Conservation (phyloP, 2,888 invertebrate genomes). For the Ceriagrion tenellum region DNA sequence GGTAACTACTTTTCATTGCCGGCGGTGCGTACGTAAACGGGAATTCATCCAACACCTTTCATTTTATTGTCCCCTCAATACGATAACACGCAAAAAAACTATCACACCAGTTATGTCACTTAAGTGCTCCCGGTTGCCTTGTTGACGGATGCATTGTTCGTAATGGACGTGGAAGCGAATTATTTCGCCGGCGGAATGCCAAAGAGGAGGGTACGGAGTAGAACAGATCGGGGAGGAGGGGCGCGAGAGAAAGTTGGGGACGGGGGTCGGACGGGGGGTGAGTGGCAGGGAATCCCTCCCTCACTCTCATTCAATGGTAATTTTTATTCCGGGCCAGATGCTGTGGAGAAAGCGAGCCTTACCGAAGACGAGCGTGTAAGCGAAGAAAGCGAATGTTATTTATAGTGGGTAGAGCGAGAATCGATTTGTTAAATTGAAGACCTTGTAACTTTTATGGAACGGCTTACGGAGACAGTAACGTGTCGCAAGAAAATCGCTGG, state of each 20-base stretch:
- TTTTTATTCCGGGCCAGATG: constrained; percentile 15
- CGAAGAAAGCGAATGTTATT: constrained; percentile 39
- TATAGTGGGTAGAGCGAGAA: not conserved
- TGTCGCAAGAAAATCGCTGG: not conserved
- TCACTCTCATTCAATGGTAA: constrained; percentile 33
- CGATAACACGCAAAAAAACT: not conserved
- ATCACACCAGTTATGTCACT: not conserved
- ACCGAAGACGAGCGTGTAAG: constrained; percentile 27
- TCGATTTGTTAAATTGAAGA: constrained; percentile 11
- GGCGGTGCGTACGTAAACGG: not conserved
- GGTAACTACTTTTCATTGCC: too few relatives aligned
- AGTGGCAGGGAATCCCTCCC: not conserved
- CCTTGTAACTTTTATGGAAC: not conserved
- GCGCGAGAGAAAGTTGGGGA: not conserved
- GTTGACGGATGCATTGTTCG: not conserved
- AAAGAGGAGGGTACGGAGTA: not conserved
- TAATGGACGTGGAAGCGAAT: not conserved
- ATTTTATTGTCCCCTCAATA: not conserved
- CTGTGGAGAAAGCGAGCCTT: constrained; percentile 16
- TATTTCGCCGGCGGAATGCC: not conserved
- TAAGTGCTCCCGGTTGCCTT: not conserved
- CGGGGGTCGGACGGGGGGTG: not conserved
- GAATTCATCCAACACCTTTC: not conserved
- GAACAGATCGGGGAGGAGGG: not conserved
- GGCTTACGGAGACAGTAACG: not conserved